phyloP scores from a whole-genome alignment of 2,113 vertebrate species.

The Chaetodon auriga region DNA sequence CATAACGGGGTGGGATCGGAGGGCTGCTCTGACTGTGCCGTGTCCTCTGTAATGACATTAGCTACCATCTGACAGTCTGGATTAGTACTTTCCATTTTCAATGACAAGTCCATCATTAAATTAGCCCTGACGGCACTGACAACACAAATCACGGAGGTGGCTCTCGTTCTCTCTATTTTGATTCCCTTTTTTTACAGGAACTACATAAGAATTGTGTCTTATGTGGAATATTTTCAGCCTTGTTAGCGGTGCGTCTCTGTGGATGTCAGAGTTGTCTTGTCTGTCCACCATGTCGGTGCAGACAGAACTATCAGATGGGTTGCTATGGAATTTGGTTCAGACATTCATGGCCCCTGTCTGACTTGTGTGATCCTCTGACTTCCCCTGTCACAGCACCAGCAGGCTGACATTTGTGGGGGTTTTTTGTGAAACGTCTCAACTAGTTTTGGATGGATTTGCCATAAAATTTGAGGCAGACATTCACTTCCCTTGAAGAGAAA shows the following conservation, averaged over 20 bases:
- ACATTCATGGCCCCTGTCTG: background rate
- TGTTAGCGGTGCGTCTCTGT: background rate
- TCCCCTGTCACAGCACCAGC: background rate
- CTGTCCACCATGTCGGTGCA: background rate
- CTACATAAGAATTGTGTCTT: background rate
- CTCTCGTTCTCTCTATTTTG: conserved; percentile 15
- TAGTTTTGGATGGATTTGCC: background rate
- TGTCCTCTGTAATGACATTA: conserved; percentile 78
- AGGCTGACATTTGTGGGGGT: background rate
- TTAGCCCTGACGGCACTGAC: conserved; percentile 61
- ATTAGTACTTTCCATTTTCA: conserved; percentile 76
- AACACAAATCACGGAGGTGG: conserved; percentile 53
- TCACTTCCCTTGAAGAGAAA: too few relatives aligned
- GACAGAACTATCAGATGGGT: background rate
- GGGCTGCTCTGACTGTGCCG: conserved; percentile 64
- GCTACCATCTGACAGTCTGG: conserved; percentile 73
- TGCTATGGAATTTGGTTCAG: background rate
- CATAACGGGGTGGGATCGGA: conserved; percentile 64
- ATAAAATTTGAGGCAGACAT: background rate
- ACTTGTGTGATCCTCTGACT: background rate
- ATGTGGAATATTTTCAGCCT: background rate
- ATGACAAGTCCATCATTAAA: conserved; percentile 75
- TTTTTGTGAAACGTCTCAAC: background rate
- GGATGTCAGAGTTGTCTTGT: background rate
- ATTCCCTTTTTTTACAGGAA: background rate